Evolutionary conservation across 1,140 invertebrate species (phyloP), one percentile per base, ranked within the genome.

Genomic region (Eumaeus atala): DNA sequence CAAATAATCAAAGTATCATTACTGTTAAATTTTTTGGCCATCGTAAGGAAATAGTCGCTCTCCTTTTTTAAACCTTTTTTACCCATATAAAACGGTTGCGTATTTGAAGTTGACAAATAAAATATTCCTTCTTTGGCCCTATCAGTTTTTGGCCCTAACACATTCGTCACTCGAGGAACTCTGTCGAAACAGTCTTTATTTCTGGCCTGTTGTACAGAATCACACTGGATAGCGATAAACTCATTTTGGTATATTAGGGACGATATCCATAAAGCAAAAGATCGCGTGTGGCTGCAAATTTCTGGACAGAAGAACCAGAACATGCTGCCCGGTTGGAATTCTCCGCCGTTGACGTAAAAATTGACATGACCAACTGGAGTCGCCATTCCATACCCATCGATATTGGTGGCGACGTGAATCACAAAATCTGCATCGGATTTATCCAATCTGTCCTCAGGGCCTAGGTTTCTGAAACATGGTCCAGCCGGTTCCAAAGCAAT

Each of bases 311-410:
- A 65, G 1, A 66, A 47, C 71, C 70, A 77, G 10, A 67, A 37
- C 3, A 83, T 0, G n/a, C 75, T 69, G 0, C 90, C 92, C 0
- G 93, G 92, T 64, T 95, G 93, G 11, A 88, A 67, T 56, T 89
- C 87, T 0, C 93, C 93, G 1, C 93, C n/a, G 63, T 94, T 94
- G 0, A 93, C 88, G 62, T 93, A 94, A 68, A 93, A 92, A 74
- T 79, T 78, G 4, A 77, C 64, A 70, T 93, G 90, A 0, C 92
- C 93, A 1, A 91, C 77, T 0, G 89, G 89, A 38, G 89, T 89
- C 1, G 90, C 79, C 67, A 92, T 92, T 0, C 93, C 93, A 59
- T 90, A 92, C 9, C 89, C 90, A 3, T 90, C 91, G 1, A 91
- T 91, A 68, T 92, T 94, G 0, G 92, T 93, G 59, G 91, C 89